phyloP scores from a whole-genome alignment of 2,113 vertebrate species.

The Malurus cyaneus region DNA sequence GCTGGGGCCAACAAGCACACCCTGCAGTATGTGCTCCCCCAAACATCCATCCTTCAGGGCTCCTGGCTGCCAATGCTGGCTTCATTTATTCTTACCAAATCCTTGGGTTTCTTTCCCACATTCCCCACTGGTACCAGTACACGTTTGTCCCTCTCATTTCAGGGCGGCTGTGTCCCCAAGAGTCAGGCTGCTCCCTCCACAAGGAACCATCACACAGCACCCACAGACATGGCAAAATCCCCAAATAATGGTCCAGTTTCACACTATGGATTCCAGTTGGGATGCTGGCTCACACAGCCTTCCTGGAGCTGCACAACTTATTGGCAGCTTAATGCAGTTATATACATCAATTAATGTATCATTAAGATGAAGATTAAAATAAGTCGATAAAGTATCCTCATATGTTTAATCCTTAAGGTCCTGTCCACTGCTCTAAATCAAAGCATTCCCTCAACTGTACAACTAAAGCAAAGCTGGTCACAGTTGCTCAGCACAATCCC shows the following conservation, averaged over 20 bases:
- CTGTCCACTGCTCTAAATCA: not conserved
- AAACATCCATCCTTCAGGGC: not conserved
- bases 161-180: not conserved
- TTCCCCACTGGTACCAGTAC: not conserved
- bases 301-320: not conserved
- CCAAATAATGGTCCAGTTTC: not conserved
- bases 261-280: not conserved
- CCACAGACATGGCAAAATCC: not conserved
- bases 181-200: not conserved
- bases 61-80: not conserved
- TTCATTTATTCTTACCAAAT: not conserved
- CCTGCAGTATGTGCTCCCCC: not conserved
- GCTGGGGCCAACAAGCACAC: not conserved
- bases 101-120: not conserved
- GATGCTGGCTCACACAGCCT: not conserved
- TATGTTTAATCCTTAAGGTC: not conserved
- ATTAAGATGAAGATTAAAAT: not conserved
- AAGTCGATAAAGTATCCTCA: not conserved
- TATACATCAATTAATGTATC: not conserved
- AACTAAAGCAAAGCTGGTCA: not conserved
- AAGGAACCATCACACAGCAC: fast-evolving
- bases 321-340: not conserved
- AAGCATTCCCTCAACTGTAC: not conserved
- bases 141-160: fast-evolving
- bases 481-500: not conserved